These are phyloP conservation scores for Ageneiosus marmoratus DNA, from an alignment of 2,113 vertebrate species.

Conservation along the genomic window DNA sequence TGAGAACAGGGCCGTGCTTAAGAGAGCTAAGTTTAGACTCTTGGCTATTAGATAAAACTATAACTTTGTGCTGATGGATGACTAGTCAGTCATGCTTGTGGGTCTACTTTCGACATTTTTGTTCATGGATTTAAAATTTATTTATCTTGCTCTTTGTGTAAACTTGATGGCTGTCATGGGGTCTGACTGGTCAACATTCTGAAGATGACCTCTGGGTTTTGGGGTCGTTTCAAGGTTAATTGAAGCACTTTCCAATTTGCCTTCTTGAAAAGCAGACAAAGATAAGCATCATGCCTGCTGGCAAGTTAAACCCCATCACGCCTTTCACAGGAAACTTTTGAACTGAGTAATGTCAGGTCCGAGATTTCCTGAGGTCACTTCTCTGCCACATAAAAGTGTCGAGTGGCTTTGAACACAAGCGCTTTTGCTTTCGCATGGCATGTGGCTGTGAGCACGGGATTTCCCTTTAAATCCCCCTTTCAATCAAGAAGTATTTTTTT, in stretches of 20 bases:
- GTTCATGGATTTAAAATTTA: background rate
- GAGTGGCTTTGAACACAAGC: constrained; percentile 4
- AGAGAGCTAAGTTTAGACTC: background rate
- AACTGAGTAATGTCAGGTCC: constrained; percentile 11
- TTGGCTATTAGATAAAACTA: background rate
- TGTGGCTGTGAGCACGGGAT: background rate
- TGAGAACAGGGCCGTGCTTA: background rate
- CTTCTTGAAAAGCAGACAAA: background rate
- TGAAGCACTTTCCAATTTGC: constrained; percentile 3
- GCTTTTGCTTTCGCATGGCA: background rate
- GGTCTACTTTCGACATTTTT: no score
- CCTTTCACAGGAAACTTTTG: constrained; percentile 18
- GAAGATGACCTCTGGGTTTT: constrained; percentile 23
- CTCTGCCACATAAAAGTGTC: constrained; percentile 12
- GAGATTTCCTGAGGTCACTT: constrained; percentile 24
- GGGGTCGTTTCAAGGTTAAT: constrained; percentile 11
- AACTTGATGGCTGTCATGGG: background rate
- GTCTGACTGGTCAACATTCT: background rate
- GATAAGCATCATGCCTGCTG: constrained; percentile 27
- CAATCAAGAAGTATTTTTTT: constrained; percentile 1
- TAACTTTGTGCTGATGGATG: background rate
- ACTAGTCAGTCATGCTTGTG: background rate
- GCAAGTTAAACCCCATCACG: constrained; percentile 16
- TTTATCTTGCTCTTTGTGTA: background rate
- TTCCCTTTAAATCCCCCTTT: constrained; percentile 15